Evolutionary conservation across 2,113 vertebrate genomes (phyloP).

Genomic region (Colius striatus): DNA sequence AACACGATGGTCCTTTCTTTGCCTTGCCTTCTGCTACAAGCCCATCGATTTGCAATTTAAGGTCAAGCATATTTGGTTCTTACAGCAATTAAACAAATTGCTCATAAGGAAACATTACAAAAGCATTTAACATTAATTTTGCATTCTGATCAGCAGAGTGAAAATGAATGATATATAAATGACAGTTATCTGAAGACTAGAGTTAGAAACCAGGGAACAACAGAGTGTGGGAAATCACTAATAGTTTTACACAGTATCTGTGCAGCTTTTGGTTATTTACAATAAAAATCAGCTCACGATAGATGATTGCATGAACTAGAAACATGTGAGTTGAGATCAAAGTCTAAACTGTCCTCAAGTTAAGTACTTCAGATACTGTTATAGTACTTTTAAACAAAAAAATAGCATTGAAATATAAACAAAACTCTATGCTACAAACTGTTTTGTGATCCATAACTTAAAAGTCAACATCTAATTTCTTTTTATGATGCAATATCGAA

Average conservation of each 20-base stretch:
- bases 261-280: constrained; percentile 11
- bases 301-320: not conserved
- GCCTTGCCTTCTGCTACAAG: not conserved
- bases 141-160: not conserved
- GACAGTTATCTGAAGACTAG: not conserved
- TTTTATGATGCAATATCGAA: not conserved
- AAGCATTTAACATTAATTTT: not conserved
- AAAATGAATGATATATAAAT: not conserved
- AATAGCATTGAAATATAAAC: not conserved
- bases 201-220: not conserved
- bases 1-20: not conserved
- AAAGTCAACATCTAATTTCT: not conserved
- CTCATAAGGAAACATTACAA: not conserved
- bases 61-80: not conserved
- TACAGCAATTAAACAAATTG: not conserved
- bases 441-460: not conserved
- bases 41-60: not conserved
- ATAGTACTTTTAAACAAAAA: not conserved
- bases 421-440: not conserved
- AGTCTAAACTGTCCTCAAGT: not conserved
- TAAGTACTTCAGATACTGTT: not conserved
- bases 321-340: not conserved
- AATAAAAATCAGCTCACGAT: not conserved
- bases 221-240: not conserved
- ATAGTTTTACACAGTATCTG: not conserved